A percentile compares a stretch with the other conserved stretches of the same genome.
phyloP scores from a whole-genome alignment of 2,113 vertebrate genomes.

The Columba janthina region DNA sequence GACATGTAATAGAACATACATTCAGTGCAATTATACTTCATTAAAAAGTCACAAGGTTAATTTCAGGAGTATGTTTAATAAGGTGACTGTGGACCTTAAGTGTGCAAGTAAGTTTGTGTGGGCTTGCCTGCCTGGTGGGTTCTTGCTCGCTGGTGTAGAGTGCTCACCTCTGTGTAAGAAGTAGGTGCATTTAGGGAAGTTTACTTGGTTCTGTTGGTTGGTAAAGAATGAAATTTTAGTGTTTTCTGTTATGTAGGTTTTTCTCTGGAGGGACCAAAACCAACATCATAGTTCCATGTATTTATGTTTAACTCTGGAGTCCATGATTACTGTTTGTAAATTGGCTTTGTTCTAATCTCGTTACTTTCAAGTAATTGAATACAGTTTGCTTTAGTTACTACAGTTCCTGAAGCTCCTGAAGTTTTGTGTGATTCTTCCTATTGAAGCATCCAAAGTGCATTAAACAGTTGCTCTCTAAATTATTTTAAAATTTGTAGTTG shows the following conservation, averaged over 20 bases:
- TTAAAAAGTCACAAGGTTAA: not conserved
- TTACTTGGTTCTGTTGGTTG: not conserved
- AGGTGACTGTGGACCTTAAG: not conserved
- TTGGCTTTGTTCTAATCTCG: not conserved
- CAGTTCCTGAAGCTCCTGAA: not conserved
- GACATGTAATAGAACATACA: not conserved
- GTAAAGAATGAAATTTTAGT: not conserved
- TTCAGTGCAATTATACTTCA: not conserved
- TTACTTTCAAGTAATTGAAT: not conserved
- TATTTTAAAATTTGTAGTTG: not conserved
- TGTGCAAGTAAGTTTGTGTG: not conserved
- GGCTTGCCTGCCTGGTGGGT: not conserved
- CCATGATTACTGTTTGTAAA: not conserved
- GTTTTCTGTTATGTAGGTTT: not conserved
- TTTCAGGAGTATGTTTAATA: not conserved
- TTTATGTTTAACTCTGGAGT: not conserved
- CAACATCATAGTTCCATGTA: not conserved
- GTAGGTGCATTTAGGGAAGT: not conserved
- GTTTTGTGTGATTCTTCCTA: accelerated
- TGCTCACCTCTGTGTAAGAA: not conserved
- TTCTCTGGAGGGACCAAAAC: not conserved
- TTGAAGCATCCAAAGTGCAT: not conserved
- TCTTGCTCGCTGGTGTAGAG: not conserved
- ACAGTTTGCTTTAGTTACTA: not conserved
- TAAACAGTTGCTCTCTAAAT: not conserved